Base-by-base conservation (phyloP, 2,113 vertebrate species). In the Malurus melanocephalus region DNA sequence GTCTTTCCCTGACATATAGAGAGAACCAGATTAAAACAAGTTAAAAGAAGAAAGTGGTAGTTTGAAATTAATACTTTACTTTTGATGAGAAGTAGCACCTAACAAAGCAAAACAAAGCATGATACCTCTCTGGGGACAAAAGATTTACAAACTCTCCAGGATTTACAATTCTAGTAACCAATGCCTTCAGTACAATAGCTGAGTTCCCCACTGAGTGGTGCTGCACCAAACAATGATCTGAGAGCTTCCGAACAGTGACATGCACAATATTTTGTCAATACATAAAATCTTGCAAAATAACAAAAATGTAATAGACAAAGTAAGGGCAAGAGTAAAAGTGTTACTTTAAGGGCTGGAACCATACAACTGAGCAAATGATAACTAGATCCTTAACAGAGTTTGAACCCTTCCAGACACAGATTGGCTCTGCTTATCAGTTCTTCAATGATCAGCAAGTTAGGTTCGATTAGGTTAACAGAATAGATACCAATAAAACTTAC, bases 1-100 rank as follows among this genome's bases (percentile, higher is more conserved):
- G 4, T 99, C 99, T 81, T 99, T 99, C 40, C 99, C 99, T 99
- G 95, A 23, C 27, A 18, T 46, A 73, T 1, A 19, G 65, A 89
- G 30, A 87, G 11, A 87, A 46, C 1, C 40, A 35, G 35, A n/a
- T 84, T 80, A 73, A 19, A 80, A 33, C 1, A 80, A 64, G 30
- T 87, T 78, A 78, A 71, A 86, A 84, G 74, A 82, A 60, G 14
- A 55, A 22, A 9, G 11, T 1, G 3, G 17, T 19, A 40, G 16
- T 56, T 85, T 66, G 67, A 85, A 80, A 68, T 33, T 8, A 71
- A 16, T 68, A 68, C 27, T 72, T 89, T 68, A 68, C 27, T 72
- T 89, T 13, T 4, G 5, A 76, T 6, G 2, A 85, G 72, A 75
- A 88, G 43, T 28, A 77, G 38, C 33, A 69, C 19, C 61, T 82